Evolutionary conservation across 2,888 invertebrate genomes (phyloP).

Genomic region (Rhopalosiphum nymphaeae): DNA sequence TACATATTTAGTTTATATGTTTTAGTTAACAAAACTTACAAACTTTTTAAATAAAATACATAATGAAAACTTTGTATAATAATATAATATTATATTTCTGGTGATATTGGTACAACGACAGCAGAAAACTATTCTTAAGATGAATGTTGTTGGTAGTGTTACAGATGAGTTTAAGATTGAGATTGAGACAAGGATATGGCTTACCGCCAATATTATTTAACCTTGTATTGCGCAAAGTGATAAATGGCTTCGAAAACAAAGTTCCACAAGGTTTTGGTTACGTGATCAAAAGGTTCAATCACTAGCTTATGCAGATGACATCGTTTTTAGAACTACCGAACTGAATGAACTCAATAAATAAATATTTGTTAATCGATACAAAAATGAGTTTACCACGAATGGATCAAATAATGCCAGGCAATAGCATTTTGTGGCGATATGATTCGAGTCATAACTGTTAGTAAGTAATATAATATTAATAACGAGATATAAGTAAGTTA

Average conservation of each 20-base stretch:
- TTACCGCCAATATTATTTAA: conserved; percentile 48
- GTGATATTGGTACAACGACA: not conserved
- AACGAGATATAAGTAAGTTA: not conserved
- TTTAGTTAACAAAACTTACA: not conserved
- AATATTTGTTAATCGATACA: not conserved
- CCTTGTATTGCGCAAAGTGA: conserved; percentile 38
- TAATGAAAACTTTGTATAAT: not conserved
- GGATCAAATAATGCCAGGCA: not conserved
- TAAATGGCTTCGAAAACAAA: conserved; percentile 43
- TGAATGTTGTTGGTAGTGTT: conserved; percentile 24
- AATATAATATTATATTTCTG: not conserved
- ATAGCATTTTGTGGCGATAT: not conserved
- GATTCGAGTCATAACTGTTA: not conserved
- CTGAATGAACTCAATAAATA: not conserved
- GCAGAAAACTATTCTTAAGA: not conserved
- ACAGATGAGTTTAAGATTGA: conserved; percentile 29
- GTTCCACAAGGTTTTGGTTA: conserved; percentile 12
- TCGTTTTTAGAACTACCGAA: not conserved
- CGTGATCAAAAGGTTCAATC: conserved; percentile 32
- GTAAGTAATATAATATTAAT: not conserved
- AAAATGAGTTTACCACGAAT: not conserved
- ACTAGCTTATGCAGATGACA: conserved; percentile 27
- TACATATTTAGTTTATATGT: not conserved
- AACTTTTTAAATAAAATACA: not conserved
- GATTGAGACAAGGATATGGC: conserved; percentile 40